A percentile compares a stretch with the other conserved stretches of the same genome.
These are phyloP conservation scores for Leptopilina drosophilae DNA, from an alignment of 2,888 invertebrate species.

Conservation along the genomic window DNA sequence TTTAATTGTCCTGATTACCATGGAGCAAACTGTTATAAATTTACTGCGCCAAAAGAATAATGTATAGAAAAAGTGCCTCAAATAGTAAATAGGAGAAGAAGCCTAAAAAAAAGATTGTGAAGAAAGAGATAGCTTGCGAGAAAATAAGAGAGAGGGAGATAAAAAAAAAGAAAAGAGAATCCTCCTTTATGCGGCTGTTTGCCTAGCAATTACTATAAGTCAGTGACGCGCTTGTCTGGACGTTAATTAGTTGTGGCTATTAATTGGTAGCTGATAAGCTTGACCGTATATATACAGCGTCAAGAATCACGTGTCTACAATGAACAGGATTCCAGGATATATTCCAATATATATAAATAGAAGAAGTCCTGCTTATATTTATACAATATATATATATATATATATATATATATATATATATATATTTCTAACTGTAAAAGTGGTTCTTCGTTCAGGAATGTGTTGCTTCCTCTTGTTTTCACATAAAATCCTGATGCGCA, in stretches of 20 bases:
- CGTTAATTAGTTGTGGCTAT: slow-evolving; percentile 69
- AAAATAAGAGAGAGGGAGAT: slow-evolving; percentile 43
- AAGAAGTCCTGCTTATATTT: neutral
- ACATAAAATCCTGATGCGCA: slow-evolving; percentile 10
- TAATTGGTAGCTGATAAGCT: slow-evolving; percentile 65
- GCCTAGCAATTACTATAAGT: slow-evolving; percentile 65
- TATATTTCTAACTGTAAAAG: neutral
- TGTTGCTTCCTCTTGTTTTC: neutral
- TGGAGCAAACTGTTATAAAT: too few species aligned
- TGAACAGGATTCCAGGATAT: slow-evolving; percentile 62
- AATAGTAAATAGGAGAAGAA: too few species aligned
- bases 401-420: too few species aligned
- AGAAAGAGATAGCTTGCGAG: neutral
- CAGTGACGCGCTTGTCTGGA: slow-evolving; percentile 72
- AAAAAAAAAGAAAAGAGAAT: slow-evolving; percentile 55
- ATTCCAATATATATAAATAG: neutral
- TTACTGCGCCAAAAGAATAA: too few species aligned
- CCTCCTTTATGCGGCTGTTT: slow-evolving; percentile 68
- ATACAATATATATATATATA: too few species aligned
- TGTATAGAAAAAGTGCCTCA: too few species aligned
- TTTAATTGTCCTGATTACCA: too few species aligned
- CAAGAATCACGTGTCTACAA: slow-evolving; percentile 66
- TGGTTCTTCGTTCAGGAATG: slow-evolving; percentile 7
- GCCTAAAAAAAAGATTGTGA: neutral
- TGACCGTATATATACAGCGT: slow-evolving; percentile 57